Percentiles rank a stretch among this genome's conserved stretches.
Conservation (phyloP, 2,888 invertebrate genomes). For the Diarsia dahlii region DNA sequence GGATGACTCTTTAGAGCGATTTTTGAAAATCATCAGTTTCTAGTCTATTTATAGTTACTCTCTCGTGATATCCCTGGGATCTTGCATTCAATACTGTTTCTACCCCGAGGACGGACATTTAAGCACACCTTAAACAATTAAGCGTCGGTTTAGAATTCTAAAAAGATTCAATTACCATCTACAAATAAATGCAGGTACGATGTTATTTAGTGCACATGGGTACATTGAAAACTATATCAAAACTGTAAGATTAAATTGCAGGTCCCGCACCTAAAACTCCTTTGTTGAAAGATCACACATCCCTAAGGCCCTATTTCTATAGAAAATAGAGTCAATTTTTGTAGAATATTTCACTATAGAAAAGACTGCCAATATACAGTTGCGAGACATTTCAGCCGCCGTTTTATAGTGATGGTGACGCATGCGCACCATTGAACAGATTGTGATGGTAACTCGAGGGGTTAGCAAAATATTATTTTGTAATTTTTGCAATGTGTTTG, state of each 20-base stretch:
- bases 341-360: slow-evolving; percentile 30
- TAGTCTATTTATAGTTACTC: background rate
- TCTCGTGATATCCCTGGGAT: background rate
- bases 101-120: background rate
- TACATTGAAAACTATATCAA: slow-evolving; percentile 5
- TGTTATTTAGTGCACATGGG: background rate
- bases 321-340: slow-evolving; percentile 40
- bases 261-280: background rate
- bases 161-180: background rate
- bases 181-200: background rate
- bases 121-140: background rate
- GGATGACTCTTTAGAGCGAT: background rate
- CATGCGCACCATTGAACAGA: slow-evolving; percentile 58
- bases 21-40: background rate
- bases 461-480: slow-evolving; percentile 25
- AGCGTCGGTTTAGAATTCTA: background rate
- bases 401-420: slow-evolving; percentile 61
- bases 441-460: slow-evolving; percentile 37
- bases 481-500: slow-evolving; percentile 1
- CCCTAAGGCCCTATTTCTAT: slow-evolving; percentile 26
- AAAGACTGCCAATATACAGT: slow-evolving; percentile 49
- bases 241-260: slow-evolving; percentile 1
- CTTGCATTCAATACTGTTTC: background rate
- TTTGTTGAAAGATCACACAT: slow-evolving; percentile 10
- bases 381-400: slow-evolving; percentile 48